phyloP scores from a whole-genome alignment of 2,797 vertebrate species.

The Micropoecilia bifurca region DNA sequence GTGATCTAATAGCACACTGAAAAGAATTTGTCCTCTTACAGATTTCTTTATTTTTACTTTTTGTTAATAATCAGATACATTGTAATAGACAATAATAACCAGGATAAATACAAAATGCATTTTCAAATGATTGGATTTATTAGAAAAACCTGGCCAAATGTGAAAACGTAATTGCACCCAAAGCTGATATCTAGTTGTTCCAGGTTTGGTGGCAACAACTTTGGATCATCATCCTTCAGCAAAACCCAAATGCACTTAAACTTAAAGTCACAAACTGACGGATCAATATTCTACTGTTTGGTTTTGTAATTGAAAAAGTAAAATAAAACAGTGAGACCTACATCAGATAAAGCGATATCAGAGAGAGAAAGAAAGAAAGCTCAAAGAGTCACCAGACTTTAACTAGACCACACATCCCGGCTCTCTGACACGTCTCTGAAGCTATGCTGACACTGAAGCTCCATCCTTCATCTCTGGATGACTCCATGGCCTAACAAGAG shows the following conservation, averaged over 20 bases:
- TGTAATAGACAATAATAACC: not conserved
- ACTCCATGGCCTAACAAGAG: slow-evolving; percentile 64
- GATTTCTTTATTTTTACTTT: not conserved
- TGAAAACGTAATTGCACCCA: too few species aligned
- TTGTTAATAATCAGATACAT: not conserved
- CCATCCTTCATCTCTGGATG: slow-evolving; percentile 57
- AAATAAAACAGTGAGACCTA: not conserved
- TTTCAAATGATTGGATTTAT: too few species aligned
- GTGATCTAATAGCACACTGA: not conserved
- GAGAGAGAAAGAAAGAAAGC: not conserved
- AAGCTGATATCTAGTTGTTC: not conserved
- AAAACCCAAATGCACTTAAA: not conserved
- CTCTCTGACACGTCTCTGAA: slow-evolving; percentile 53
- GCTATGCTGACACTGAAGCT: slow-evolving; percentile 55
- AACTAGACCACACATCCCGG: slow-evolving; percentile 54
- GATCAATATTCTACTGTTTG: too few species aligned
- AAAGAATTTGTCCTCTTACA: not conserved
- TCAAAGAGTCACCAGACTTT: slow-evolving; percentile 42
- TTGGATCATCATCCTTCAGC: not conserved
- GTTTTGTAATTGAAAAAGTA: too few species aligned
- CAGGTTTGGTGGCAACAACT: not conserved
- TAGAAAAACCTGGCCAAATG: too few species aligned
- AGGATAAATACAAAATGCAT: not conserved
- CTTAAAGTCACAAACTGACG: too few species aligned
- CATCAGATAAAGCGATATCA: not conserved